A percentile compares a stretch with the other conserved stretches of the same genome.
phyloP scores from a whole-genome alignment of 2,797 vertebrate genomes.

The Enteromius afrohamiltoni region DNA sequence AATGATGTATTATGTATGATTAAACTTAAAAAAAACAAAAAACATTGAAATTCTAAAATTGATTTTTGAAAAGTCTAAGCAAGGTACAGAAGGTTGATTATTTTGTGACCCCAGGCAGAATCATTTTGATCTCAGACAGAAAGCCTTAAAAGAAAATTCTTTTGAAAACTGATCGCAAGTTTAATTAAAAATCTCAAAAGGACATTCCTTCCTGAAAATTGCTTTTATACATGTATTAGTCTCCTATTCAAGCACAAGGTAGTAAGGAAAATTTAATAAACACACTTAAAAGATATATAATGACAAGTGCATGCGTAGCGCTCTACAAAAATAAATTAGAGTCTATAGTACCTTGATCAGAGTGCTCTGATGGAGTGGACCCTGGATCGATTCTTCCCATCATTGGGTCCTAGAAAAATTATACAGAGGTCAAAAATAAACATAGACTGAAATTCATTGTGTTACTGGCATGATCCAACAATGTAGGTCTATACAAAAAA shows the following conservation, averaged over 20 bases:
- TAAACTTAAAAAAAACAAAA: not conserved
- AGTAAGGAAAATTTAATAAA: not conserved
- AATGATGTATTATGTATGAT: no score
- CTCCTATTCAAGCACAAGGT: not conserved
- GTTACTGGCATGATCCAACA: not conserved
- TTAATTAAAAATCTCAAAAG: conserved; percentile 5
- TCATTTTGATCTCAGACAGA: not conserved
- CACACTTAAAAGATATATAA: not conserved
- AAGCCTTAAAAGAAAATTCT: not conserved
- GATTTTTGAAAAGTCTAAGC: not conserved
- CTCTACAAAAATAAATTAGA: conserved; percentile 7
- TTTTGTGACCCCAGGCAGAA: not conserved
- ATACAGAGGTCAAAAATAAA: conserved; percentile 37
- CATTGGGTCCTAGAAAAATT: conserved; percentile 71
- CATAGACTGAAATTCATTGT: not conserved
- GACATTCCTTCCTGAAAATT: conserved; percentile 1
- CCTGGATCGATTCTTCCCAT: conserved; percentile 64
- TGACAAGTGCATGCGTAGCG: not conserved
- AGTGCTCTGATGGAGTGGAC: conserved; percentile 68
- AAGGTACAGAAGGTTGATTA: conserved; percentile 15
- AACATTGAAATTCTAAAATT: not conserved
- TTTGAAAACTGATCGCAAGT: not conserved
- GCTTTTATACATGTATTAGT: not conserved
- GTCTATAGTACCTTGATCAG: conserved; percentile 63
- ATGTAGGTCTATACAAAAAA: not conserved